Evolutionary conservation across 2,888 invertebrate species (phyloP), one percentile per base, ranked within the genome.

Genomic region (Salticus scenicus): DNA sequence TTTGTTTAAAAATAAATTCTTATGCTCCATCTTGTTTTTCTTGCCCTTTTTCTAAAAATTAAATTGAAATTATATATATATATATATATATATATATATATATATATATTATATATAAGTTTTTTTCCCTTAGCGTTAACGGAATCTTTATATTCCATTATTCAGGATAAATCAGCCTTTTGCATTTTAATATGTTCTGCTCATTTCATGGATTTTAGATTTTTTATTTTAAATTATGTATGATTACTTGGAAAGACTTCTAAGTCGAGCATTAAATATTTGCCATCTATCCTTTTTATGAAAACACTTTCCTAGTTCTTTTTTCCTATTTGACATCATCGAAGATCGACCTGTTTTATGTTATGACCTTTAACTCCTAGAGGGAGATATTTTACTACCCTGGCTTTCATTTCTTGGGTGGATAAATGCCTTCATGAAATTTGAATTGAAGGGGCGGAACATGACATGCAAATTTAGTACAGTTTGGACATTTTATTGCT

Each of bases 381-480:
- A 70, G 42, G 76, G 66, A 72, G 57, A 10, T 5, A 20, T 67
- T 67, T 37, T 31, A 37, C 20, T 33, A 67, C 20, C 20, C 67
- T 27, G 14, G 47, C 30, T 77, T 84, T 84, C n/a, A 37, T 31
- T 69, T 51, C 75, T 63, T 31, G 51, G 27, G 28, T n/a, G 74
- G 47, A 57, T 69, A 69, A 42, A 67, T 67, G 67, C 31, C 67
- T 84, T 84, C 77, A 57, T 73, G 77, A 77, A 77, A 84, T 84
- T 84, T 77, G 57, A 41, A 77, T 77, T 72, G 77, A 28, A 67
- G 63, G 57, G 63, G 83, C 73, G 63, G 77, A 72, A 69, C 42
- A 67, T 27, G 33, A 5, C 83, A 84, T 78, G 77, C 83, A 84
- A 84, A 84, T 84, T 84, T 70, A 67, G 57, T 47, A 37, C 27